phyloP scores from a whole-genome alignment of 35 echinoderm and acorn worm genomes.

The Apostichopus parvimensis region DNA sequence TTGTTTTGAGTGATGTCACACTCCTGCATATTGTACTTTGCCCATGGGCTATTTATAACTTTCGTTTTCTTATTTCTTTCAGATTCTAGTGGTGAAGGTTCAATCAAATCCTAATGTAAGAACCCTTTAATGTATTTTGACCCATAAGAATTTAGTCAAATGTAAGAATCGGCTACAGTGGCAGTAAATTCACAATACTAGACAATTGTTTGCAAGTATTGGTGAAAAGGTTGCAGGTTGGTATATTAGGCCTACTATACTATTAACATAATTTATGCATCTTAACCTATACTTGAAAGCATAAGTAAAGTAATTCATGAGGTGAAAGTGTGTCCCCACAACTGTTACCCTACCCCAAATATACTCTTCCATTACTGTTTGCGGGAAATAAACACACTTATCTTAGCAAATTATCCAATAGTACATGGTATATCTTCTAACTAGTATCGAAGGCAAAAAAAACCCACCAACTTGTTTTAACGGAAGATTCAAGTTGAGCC shows the following conservation, averaged over 20 bases:
- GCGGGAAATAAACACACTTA: too few relatives aligned
- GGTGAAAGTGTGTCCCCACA: too few relatives aligned
- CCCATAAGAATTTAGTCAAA: neutral
- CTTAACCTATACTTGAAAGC: neutral
- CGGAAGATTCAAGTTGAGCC: too few relatives aligned
- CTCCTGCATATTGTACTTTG: neutral
- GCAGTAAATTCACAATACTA: neutral
- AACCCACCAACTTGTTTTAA: too few relatives aligned
- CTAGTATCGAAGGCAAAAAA: too few relatives aligned
- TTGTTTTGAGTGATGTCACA: conserved; percentile 22
- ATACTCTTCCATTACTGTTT: too few relatives aligned
- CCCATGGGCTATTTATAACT: neutral
- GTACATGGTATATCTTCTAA: too few relatives aligned
- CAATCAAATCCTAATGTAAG: conserved; percentile 92
- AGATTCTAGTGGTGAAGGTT: conserved; percentile 92
- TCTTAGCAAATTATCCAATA: too few relatives aligned
- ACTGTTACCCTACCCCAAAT: too few relatives aligned
- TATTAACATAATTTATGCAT: conserved; percentile 39
- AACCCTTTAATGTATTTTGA: neutral
- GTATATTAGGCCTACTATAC: neutral
- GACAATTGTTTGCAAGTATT: conserved; percentile 30
- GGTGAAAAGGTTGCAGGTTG: neutral
- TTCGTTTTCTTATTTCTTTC: conserved; percentile 62
- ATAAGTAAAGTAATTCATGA: neutral
- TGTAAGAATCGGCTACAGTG: neutral